Conservation (phyloP, 2,113 vertebrate genomes). For the Lipophrys pholis region DNA sequence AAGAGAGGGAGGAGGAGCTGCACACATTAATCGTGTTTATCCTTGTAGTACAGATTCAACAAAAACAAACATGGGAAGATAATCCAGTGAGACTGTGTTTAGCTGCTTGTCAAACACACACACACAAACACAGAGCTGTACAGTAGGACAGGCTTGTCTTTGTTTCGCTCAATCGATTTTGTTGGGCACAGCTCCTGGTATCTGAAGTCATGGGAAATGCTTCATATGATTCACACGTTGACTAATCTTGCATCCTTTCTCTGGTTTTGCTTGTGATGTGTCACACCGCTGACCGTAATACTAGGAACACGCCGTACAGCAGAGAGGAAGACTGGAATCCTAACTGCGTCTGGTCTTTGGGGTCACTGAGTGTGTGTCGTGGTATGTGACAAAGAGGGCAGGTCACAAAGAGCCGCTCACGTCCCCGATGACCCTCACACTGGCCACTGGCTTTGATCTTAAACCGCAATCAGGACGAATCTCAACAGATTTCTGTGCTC, state of each 20-base stretch:
- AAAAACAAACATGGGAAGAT: slow-evolving; percentile 57
- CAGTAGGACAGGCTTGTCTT: slow-evolving; percentile 40
- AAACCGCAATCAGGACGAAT: background rate
- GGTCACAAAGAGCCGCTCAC: background rate
- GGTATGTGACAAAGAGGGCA: background rate
- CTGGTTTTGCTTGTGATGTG: slow-evolving; percentile 2
- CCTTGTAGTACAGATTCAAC: slow-evolving; percentile 28
- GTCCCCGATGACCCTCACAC: background rate
- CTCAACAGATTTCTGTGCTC: background rate
- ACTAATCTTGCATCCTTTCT: slow-evolving; percentile 31
- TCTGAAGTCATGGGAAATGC: slow-evolving; percentile 43
- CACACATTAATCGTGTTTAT: slow-evolving; percentile 28
- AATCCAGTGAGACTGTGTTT: slow-evolving; percentile 18
- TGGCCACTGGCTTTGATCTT: background rate
- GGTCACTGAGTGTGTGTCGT: background rate
- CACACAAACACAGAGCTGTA: slow-evolving; percentile 2
- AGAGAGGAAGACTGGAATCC: background rate
- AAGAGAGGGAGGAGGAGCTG: background rate
- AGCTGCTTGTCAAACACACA: slow-evolving; percentile 9
- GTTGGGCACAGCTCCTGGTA: slow-evolving; percentile 23
- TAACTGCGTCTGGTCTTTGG: background rate
- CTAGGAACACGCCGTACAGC: slow-evolving; percentile 5
- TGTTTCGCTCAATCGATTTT: slow-evolving; percentile 46
- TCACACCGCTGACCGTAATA: background rate
- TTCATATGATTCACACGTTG: slow-evolving; percentile 37